Conservation (phyloP, 2,797 vertebrate species). For the Botia kubotai region DNA sequence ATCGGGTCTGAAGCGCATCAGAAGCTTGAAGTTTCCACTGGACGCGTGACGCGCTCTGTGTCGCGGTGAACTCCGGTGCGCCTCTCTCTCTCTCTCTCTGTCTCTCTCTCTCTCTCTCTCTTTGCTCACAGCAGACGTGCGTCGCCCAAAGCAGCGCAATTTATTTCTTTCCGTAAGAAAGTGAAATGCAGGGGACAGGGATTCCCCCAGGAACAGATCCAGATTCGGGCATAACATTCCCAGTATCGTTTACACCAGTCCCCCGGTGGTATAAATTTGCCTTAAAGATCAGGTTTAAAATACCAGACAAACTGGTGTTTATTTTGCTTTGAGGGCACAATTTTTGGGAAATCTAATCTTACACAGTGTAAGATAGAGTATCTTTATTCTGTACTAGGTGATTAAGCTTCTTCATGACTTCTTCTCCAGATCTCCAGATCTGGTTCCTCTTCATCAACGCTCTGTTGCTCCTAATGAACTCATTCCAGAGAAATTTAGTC, state of each 20-base stretch:
- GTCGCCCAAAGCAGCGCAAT: slow-evolving; percentile 34
- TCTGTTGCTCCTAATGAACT: slow-evolving; percentile 23
- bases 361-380: neutral
- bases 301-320: neutral
- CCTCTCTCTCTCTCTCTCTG: neutral
- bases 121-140: slow-evolving; percentile 6
- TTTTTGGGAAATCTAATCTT: neutral
- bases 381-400: neutral
- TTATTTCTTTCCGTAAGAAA: slow-evolving; percentile 33
- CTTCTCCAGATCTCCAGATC: neutral
- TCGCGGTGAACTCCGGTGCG: slow-evolving; percentile 17
- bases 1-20: slow-evolving; percentile 24
- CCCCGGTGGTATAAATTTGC: slow-evolving; percentile 31
- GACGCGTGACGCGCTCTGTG: slow-evolving; percentile 30
- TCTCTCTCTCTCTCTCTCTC: neutral
- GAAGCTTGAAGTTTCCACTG: slow-evolving; percentile 47
- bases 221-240: slow-evolving; percentile 41
- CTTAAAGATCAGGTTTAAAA: slow-evolving; percentile 26
- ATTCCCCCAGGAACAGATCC: slow-evolving; percentile 43
- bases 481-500: neutral
- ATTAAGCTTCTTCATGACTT: neutral
- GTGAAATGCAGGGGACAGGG: slow-evolving; percentile 40
- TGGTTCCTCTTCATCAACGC: neutral
- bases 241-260: slow-evolving; percentile 5
- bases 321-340: slow-evolving; percentile 2